Base-by-base conservation (phyloP, 2,797 vertebrate species). In the Lepus townsendii region DNA sequence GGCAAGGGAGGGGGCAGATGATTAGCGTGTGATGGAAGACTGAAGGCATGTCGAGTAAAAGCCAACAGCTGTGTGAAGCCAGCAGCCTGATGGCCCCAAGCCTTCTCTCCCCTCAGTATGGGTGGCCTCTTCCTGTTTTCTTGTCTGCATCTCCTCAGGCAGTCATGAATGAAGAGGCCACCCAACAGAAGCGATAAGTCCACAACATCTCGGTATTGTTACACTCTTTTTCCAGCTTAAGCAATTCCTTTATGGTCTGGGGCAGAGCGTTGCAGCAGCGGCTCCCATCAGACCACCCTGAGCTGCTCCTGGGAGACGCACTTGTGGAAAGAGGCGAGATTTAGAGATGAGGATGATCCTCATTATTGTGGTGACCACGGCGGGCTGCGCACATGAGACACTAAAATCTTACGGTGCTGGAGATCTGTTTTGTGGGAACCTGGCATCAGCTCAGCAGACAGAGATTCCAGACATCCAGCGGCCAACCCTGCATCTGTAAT, bases 91-190 rank as follows among this genome's bases (percentile, higher is more conserved):
- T 10, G 90, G 13, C 73, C 60, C 77, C 60, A 82, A 94, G 88
- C 73, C 91, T 88, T 75, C 71, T 95, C 88, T 87, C 76, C 83
- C 60, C 60, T 96, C 35, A 5, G 16, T 79, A 26, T 96, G 97
- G 93, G 95, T 97, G 95, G 93, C 92, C 97, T 1, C 94, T 94
- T 95, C 96, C 95, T 78, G 66, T 83, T 95, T 85, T 66, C 94
- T 95, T 93, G 93, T 97, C 94, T 92, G 95, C 92, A 50, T 86
- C 86, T 93, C 68, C 66, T 91, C 92, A 50, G 68, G n/a, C 50
- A 50, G 9, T 89, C 68, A 50, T 96, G 95, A 97, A 72, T 79
- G 80, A 97, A 89, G 95, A 95, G 96, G 83, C 96, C 95, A 97
- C 96, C 96, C 95, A 60, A 42, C 54, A 87, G 78, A 80, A 86